Evolutionary conservation across 2,888 invertebrate genomes (phyloP), one percentile per base, ranked within the genome.

Genomic region (Phorcus lineatus): DNA sequence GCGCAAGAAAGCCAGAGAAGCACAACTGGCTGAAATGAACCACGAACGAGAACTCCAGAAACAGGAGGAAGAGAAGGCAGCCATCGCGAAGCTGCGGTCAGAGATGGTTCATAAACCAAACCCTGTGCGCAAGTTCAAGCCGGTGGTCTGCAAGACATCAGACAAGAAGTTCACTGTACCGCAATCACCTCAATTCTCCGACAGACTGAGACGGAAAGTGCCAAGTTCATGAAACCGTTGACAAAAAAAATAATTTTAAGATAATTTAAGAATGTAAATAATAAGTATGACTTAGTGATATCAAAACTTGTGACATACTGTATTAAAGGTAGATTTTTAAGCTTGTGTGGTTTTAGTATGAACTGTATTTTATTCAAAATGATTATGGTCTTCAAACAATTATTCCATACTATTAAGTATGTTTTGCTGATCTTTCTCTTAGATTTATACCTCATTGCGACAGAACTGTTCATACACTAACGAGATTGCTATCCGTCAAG

Each of bases 101-200:
- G 90, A 91, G 75, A 88, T 89, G 47, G 90, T 92, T 0, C 91
- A 90, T 80, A 89, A 89, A 82, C 88, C 91, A 0, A 86, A 91
- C 76, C 91, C 91, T 2, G 83, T 92, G 28, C 87, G 90, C 81
- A 87, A 88, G 47, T 93, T 89, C 82, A 91, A 88, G 77, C 80
- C 86, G 6, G 86, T 92, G 36, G 82, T 84, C 11, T 81, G 92
- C 36, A 83, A 88, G 77, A 86, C 86, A 6, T 92, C 91, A 82
- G 88, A 88, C 22, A 90, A 89, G 80, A 91, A 91, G 6, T 88
- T 96, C 0, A 96, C 96, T 0, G 93, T 94, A 22, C 95, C 96
- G 0, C 94, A 95, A 79, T 88, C 92, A 6, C 92, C 92, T 6
- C 80, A 84, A 6, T 92, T 92, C 81, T 83, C 85, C 7, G 83